A percentile compares a stretch with the other conserved stretches of the same genome.
Conservation (phyloP, 37 sponge, comb jelly and placozoan species). For the Chondrosia reniformis region DNA sequence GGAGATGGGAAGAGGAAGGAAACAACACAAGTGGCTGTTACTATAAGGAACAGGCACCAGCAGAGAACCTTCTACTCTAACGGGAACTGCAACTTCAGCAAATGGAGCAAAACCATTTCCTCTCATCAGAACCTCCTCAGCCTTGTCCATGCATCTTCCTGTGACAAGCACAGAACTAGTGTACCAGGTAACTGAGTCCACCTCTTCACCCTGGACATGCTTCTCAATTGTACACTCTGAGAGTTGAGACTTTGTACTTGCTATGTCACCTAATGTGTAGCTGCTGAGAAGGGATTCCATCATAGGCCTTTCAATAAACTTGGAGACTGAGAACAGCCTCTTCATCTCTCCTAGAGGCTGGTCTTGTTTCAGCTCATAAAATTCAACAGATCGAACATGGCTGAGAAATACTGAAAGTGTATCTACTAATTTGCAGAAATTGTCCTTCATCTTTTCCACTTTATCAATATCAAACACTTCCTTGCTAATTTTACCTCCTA, state of each 20-base stretch:
- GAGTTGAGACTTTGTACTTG: background rate
- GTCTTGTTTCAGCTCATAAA: conserved; percentile 18
- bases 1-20: conserved; percentile 55
- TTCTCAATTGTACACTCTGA: background rate
- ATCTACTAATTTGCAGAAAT: conserved; percentile 40
- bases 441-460: conserved; percentile 14
- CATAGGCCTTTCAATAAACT: no score
- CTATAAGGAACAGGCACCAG: background rate
- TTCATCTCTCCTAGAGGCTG: background rate
- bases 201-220: background rate
- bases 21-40: conserved; percentile 39
- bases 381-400: conserved; percentile 36
- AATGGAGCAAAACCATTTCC: conserved; percentile 27
- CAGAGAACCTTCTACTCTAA: background rate
- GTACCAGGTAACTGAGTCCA: background rate
- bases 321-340: conserved; percentile 2
- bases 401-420: conserved; percentile 47
- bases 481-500: conserved; percentile 45
- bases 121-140: background rate
- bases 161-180: conserved; percentile 18
- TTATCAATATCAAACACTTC: conserved; percentile 25
- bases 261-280: background rate
- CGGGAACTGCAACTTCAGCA: conserved; percentile 32
- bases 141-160: background rate
- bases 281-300: no score